Conservation (phyloP, 2,888 invertebrate species). For the Agrochola lychnidis region DNA sequence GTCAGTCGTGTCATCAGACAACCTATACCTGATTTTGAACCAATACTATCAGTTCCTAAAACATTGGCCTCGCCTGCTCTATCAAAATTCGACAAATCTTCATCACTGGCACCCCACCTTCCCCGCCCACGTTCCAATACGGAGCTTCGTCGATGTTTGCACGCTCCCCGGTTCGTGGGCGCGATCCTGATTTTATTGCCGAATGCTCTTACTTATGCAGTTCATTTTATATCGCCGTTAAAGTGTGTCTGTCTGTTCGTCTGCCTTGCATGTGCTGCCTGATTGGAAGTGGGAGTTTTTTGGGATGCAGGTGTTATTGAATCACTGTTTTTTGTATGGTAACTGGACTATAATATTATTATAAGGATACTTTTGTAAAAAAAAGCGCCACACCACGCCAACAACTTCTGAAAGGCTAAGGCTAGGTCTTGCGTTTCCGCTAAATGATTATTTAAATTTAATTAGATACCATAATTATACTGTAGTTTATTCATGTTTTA, state of each 20-base stretch:
- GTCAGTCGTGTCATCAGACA: background rate
- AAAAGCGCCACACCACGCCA: too few relatives aligned
- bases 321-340: too few relatives aligned
- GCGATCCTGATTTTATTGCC: slow-evolving; percentile 84
- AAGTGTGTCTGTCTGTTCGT: slow-evolving; percentile 54
- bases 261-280: slow-evolving; percentile 45
- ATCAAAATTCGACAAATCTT: slow-evolving; percentile 33
- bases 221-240: slow-evolving; percentile 77
- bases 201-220: slow-evolving; percentile 76
- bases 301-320: too few relatives aligned
- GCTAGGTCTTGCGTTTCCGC: too few relatives aligned
- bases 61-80: too few relatives aligned
- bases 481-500: too few relatives aligned
- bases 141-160: slow-evolving; percentile 80
- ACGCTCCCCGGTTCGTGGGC: slow-evolving; percentile 83
- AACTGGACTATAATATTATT: too few relatives aligned
- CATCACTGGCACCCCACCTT: slow-evolving; percentile 61
- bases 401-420: too few relatives aligned
- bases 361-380: too few relatives aligned
- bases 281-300: slow-evolving; percentile 16
- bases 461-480: too few relatives aligned
- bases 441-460: too few relatives aligned
- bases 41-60: too few relatives aligned
- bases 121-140: slow-evolving; percentile 76
- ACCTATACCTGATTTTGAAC: background rate